These are phyloP conservation scores for Prionchulus punctatus DNA, from an alignment of 2,888 invertebrate species.

Conservation along the genomic window DNA sequence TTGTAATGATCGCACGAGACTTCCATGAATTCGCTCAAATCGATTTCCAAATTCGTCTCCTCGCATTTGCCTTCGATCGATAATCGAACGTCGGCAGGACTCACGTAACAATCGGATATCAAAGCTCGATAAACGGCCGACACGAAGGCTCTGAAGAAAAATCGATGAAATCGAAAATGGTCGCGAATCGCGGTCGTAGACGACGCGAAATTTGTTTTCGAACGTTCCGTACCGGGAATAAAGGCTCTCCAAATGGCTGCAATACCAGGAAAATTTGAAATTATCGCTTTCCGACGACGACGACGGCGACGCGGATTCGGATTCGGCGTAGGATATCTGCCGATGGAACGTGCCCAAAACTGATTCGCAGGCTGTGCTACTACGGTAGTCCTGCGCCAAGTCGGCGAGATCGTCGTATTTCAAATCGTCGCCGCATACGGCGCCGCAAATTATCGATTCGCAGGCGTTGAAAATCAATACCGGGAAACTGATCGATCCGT, in stretches of 20 bases:
- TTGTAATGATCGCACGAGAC: constrained; percentile 31
- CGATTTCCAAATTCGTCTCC: constrained; percentile 49
- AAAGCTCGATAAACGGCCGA: background rate
- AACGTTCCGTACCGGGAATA: background rate
- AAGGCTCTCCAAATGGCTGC: background rate
- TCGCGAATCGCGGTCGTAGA: too few relatives aligned
- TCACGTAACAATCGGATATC: constrained; percentile 33
- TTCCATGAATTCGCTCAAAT: constrained; percentile 51
- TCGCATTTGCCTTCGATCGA: constrained; percentile 52
- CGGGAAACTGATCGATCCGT: background rate
- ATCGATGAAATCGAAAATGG: background rate
- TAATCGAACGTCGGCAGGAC: constrained; percentile 48
- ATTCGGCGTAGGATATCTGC: background rate
- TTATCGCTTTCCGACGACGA: background rate
- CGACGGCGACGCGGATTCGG: background rate
- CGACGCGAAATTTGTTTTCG: background rate
- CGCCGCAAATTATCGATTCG: background rate
- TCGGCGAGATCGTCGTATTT: too few relatives aligned
- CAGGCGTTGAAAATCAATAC: background rate
- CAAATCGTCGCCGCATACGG: background rate
- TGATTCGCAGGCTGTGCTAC: background rate
- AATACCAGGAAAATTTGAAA: constrained; percentile 2
- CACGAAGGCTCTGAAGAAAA: background rate
- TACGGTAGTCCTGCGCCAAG: background rate
- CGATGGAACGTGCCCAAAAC: constrained; percentile 1